phyloP scores from a whole-genome alignment of 2,797 vertebrate species.

The Eulemur albifrons region DNA sequence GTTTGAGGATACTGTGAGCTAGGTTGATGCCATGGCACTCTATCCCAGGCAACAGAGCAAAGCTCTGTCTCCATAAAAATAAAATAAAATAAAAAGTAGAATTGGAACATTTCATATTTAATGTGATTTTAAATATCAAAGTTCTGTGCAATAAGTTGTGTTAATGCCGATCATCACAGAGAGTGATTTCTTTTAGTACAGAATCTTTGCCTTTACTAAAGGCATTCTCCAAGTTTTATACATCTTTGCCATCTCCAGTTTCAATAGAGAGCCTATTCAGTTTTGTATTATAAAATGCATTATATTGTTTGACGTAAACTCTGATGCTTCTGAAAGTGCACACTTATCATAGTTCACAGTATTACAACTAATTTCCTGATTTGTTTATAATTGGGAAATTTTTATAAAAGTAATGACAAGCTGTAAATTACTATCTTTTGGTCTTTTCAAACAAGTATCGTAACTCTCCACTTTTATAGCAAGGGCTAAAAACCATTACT shows the following conservation, averaged over 20 bases:
- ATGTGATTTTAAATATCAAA: constrained; percentile 21
- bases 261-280: not conserved
- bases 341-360: not conserved
- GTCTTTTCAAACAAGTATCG: constrained; percentile 42
- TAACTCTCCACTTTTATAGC: not conserved
- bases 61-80: too few relatives aligned
- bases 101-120: too few relatives aligned
- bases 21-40: too few relatives aligned
- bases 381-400: constrained; percentile 55
- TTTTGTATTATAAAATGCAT: constrained; percentile 46
- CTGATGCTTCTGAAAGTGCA: constrained; percentile 9
- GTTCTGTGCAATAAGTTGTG: not conserved
- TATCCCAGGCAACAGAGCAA: too few relatives aligned
- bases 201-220: not conserved
- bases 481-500: constrained; percentile 60
- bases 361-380: constrained; percentile 52
- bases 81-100: not conserved
- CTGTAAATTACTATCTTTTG: constrained; percentile 56
- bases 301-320: constrained; percentile 37
- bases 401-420: constrained; percentile 38
- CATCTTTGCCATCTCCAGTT: not conserved
- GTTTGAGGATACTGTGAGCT: too few relatives aligned
- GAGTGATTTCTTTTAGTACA: not conserved
- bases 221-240: not conserved
- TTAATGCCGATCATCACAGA: not conserved